phyloP scores from a whole-genome alignment of 2,113 vertebrate species.

The Neotoma lepida region DNA sequence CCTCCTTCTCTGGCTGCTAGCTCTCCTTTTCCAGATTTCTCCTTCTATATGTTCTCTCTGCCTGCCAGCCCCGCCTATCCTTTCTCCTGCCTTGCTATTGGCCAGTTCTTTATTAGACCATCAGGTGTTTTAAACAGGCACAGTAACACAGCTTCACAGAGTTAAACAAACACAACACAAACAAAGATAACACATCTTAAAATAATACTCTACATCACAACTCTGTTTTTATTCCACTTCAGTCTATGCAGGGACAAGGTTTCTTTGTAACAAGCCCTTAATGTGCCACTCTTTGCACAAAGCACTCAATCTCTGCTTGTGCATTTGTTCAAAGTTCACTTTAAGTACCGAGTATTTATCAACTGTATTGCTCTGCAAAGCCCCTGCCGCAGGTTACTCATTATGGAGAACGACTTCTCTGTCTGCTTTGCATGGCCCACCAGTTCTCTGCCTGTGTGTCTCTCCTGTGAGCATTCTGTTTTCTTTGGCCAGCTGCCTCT shows the following conservation, averaged over 20 bases:
- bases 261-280: neutral
- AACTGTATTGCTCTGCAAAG: conserved; percentile 52
- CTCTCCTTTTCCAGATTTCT: too few relatives aligned
- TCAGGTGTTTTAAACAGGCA: too few relatives aligned
- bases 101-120: too few relatives aligned
- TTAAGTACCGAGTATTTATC: conserved; percentile 62
- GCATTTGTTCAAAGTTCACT: conserved; percentile 71
- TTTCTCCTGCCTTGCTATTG: too few relatives aligned
- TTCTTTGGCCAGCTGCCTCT: conserved; percentile 58
- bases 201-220: too few relatives aligned
- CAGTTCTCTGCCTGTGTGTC: neutral
- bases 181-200: too few relatives aligned
- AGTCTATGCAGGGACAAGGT: neutral
- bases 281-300: conserved; percentile 31
- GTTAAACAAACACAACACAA: too few relatives aligned
- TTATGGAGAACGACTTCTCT: neutral
- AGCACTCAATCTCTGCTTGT: conserved; percentile 49
- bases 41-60: too few relatives aligned
- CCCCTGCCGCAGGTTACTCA: neutral
- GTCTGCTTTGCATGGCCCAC: neutral
- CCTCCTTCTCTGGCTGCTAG: too few relatives aligned
- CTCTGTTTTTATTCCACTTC: neutral
- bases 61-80: too few relatives aligned
- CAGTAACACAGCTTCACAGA: too few relatives aligned
- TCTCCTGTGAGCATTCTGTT: neutral